Evolutionary conservation across 2,888 invertebrate genomes (phyloP).

Genomic region (Euzophera pinguis): DNA sequence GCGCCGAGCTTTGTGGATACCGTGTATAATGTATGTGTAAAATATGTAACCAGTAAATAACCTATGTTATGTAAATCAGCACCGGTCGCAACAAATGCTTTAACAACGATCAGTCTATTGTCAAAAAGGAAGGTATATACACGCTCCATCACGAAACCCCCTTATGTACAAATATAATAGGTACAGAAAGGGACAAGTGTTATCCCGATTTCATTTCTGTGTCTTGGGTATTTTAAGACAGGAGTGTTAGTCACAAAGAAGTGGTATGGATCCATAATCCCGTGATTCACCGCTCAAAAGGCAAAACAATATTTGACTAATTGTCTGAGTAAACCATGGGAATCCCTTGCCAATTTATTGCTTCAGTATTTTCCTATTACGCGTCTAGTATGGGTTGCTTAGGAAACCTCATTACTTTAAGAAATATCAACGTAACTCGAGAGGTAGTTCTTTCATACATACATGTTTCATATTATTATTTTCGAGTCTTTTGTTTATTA

Average conservation of each 20-base stretch:
- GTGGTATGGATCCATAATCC: conserved; percentile 27
- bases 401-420: no score
- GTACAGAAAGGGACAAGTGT: no score
- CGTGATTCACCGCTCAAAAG: conserved; percentile 30
- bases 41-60: conserved; percentile 78
- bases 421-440: no score
- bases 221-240: background rate
- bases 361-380: background rate
- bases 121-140: conserved; percentile 72
- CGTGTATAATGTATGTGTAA: conserved; percentile 66
- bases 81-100: conserved; percentile 78
- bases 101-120: conserved; percentile 79
- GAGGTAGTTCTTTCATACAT: no score
- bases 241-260: conserved; percentile 35
- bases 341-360: conserved; percentile 19
- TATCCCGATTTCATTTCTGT: background rate
- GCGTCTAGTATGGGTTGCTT: no score
- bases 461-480: no score
- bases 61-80: conserved; percentile 75
- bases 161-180: conserved; percentile 25
- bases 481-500: no score
- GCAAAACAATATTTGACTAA: conserved; percentile 24
- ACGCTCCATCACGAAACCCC: conserved; percentile 53
- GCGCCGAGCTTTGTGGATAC: conserved; percentile 54
- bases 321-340: conserved; percentile 20